Evolutionary conservation across 2,113 vertebrate genomes (phyloP), one percentile per base, ranked within the genome.

Genomic region (Crotalus viridis): DNA sequence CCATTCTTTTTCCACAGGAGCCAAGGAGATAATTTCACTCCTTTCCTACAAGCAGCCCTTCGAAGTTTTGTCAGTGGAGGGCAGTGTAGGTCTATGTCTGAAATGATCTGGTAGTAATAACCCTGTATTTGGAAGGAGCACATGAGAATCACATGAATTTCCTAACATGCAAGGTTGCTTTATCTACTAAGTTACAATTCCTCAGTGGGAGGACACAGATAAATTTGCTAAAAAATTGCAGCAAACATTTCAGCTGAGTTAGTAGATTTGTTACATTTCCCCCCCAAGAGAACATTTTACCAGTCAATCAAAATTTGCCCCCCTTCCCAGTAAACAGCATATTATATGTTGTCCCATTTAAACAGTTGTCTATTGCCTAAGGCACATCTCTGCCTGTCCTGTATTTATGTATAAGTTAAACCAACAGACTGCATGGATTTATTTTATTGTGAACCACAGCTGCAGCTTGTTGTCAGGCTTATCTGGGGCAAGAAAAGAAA

Each of bases 401-500:
- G 0, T 92, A 93, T 95, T 97, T 97, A 57, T 95, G 90, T 96
- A 87, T 95, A 96, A 96, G 91, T 96, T 96, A 95, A 96, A 97
- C 93, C 91, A 91, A 89, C 93, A 90, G 91, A 93, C 95, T 96
- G 74, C 74, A 81, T 39, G 85, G 0, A 54, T 90, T 28, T 88
- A 91, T 89, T 51, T 95, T 93, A 92, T 85, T 93, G 57, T 95
- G 90, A 96, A 89, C 87, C 94, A 90, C 94, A 96, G 93, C 92
- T 96, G 94, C 94, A 96, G 91, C 94, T 95, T 95, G 96, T 96
- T 96, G 95, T 96, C 95, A 86, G 94, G 94, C 95, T 95, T 94
- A 94, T 93, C 92, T 92, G 91, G 92, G 93, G 93, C 95, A 97
- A 96, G 94, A 96, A 94, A 94, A 94, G 88, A 74, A 96, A 94